Conservation (phyloP, 2,888 invertebrate species). For the Ennomos fuscantarius region DNA sequence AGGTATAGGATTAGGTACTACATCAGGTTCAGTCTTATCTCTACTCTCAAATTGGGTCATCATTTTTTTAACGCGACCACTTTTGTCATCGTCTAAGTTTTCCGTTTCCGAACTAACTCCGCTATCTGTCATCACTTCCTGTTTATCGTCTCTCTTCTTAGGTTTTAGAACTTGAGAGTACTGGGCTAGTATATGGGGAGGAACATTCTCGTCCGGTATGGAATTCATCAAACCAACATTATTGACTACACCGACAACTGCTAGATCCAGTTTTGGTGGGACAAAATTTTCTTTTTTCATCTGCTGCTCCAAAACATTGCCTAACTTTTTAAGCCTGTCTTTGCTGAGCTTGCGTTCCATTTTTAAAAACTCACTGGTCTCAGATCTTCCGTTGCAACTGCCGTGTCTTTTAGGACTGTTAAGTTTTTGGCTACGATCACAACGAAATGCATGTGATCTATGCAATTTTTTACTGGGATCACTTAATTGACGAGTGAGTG, state of each 20-base stretch:
- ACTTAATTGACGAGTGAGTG: conserved; percentile 73
- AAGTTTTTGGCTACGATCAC: conserved; percentile 74
- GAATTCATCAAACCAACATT: conserved; percentile 51
- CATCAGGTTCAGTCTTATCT: conserved; percentile 39
- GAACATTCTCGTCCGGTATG: conserved; percentile 71
- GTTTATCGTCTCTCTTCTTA: conserved; percentile 63
- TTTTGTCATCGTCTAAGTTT: conserved; percentile 73
- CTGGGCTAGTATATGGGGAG: conserved; percentile 76
- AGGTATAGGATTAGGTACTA: conserved; percentile 30
- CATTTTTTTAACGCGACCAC: conserved; percentile 59
- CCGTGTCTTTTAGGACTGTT: conserved; percentile 67
- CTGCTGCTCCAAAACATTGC: conserved; percentile 73
- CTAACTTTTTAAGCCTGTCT: conserved; percentile 69
- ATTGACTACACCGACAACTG: conserved; percentile 43
- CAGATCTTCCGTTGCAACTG: conserved; percentile 71
- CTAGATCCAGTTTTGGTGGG: conserved; percentile 27
- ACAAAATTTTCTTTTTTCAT: conserved; percentile 77
- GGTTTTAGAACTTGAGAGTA: conserved; percentile 77
- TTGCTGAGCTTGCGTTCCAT: conserved; percentile 72
- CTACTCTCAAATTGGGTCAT: conserved; percentile 55
- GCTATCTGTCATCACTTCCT: conserved; percentile 77
- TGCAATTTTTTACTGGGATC: conserved; percentile 85
- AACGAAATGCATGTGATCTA: conserved; percentile 85
- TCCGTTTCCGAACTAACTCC: conserved; percentile 82
- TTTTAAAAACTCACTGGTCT: conserved; percentile 60